Conservation (phyloP, 2,888 invertebrate genomes). For the Timandra comae region DNA sequence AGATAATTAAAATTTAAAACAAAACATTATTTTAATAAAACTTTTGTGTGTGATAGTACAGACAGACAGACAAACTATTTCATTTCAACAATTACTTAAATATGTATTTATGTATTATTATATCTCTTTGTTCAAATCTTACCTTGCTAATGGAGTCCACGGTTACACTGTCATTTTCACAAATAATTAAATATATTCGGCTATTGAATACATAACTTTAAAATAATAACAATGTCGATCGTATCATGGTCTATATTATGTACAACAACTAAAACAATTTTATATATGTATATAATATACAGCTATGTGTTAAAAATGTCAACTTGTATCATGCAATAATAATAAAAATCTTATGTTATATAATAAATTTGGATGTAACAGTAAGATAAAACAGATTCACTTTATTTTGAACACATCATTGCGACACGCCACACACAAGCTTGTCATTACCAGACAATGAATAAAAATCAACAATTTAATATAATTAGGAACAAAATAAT, state of each 20-base stretch:
- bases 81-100: too few species aligned
- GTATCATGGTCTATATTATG: not conserved
- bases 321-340: constrained; percentile 34
- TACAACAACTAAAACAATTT: too few species aligned
- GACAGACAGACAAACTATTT: too few species aligned
- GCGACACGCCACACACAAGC: constrained; percentile 40
- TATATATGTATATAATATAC: constrained; percentile 18
- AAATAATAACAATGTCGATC: constrained; percentile 8
- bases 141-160: too few species aligned
- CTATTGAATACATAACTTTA: too few species aligned
- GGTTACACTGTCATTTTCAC: too few species aligned
- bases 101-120: too few species aligned
- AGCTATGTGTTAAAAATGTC: constrained; percentile 45
- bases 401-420: constrained; percentile 61
- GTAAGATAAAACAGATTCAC: constrained; percentile 44
- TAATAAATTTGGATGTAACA: constrained; percentile 42
- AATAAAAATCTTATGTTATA: constrained; percentile 27
- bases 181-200: too few species aligned
- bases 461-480: constrained; percentile 12
- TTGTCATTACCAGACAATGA: constrained; percentile 27
- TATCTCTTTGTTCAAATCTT: too few species aligned
- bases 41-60: too few species aligned
- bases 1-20: too few species aligned
- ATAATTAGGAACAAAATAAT: constrained; percentile 15
- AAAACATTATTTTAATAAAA: too few species aligned